Evolutionary conservation across 2,797 vertebrate species (phyloP), one percentile per base, ranked within the genome.

Genomic region (Coilia nasus): DNA sequence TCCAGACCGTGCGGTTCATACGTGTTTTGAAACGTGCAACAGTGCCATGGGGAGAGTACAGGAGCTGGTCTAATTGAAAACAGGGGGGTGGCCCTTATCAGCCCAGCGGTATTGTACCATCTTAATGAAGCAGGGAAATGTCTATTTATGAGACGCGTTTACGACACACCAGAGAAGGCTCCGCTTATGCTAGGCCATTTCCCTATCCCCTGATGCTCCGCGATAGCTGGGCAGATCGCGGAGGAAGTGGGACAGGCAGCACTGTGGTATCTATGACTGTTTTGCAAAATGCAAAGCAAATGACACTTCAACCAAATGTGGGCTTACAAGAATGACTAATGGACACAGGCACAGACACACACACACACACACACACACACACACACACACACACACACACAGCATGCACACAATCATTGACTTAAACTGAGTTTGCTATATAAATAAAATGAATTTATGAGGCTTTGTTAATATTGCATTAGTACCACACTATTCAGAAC

Each of bases 281-380:
- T 78, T 78, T 78, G 71, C 71, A 44, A 78, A 78, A 78, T 78
- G 71, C 71, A 78, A 78, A 78, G 71, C 31, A 11, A 4, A 44
- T 6, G 35, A 7, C 71, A 78, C 5, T 78, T 44, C 71, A 78
- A 7, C 35, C 71, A 78, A 78, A 78, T 78, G 71, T 44, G 19
- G 9, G 35, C 35, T 19, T 31, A 78, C 17, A 10, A 41, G 31
- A 1, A 21, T 41, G 19, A 78, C 31, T 21, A 31, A 71, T 31
- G 3, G 35, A 2, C 71, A 44, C 28, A 17, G 11, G 4, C 64
- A 31, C 28, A 31, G 25, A 35, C 64, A 19, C 5, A 71, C 67
- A 35, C 28, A 71, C 3, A 71, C 11, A 31, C 9, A 7, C 50
- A 54, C 50, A 54, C 50, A 71, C 3, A 71, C 11, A 31, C 9